Conservation (phyloP, 1,140 invertebrate species). For the Macrobrachium nipponense region DNA sequence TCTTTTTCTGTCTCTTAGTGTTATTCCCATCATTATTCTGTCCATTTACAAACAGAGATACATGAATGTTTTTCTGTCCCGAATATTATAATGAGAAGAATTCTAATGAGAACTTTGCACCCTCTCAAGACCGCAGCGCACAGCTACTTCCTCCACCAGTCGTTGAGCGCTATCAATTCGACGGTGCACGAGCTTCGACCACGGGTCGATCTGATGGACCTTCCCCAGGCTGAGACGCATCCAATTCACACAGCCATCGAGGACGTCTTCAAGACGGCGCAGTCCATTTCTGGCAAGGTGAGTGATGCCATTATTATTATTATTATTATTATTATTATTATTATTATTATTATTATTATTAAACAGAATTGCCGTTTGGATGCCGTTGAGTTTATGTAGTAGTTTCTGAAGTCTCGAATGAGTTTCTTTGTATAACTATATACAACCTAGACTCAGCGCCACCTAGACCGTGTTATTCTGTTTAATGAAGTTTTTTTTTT, state of each 20-base stretch:
- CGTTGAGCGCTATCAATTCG: constrained; percentile 80
- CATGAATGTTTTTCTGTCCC: neutral
- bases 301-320: constrained; percentile 67
- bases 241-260: constrained; percentile 75
- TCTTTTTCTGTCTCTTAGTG: too few relatives aligned
- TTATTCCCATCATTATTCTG: too few relatives aligned
- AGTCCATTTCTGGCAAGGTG: constrained; percentile 22
- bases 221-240: constrained; percentile 75
- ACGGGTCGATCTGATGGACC: constrained; percentile 76
- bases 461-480: too few relatives aligned
- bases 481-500: too few relatives aligned
- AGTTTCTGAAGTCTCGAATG: neutral
- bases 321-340: neutral
- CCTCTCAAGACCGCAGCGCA: constrained; percentile 75
- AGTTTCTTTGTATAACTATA: too few relatives aligned
- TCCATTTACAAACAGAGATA: neutral
- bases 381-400: too few relatives aligned
- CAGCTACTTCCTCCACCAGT: constrained; percentile 82
- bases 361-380: too few relatives aligned
- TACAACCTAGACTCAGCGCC: too few relatives aligned
- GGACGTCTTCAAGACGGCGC: constrained; percentile 72
- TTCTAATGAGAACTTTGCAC: neutral
- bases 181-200: constrained; percentile 75
- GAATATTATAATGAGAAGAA: neutral
- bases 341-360: neutral